A percentile compares a stretch with the other conserved stretches of the same genome.
These are phyloP conservation scores for Acrossocheilus fasciatus DNA, from an alignment of 2,797 vertebrate genomes.

Conservation along the genomic window DNA sequence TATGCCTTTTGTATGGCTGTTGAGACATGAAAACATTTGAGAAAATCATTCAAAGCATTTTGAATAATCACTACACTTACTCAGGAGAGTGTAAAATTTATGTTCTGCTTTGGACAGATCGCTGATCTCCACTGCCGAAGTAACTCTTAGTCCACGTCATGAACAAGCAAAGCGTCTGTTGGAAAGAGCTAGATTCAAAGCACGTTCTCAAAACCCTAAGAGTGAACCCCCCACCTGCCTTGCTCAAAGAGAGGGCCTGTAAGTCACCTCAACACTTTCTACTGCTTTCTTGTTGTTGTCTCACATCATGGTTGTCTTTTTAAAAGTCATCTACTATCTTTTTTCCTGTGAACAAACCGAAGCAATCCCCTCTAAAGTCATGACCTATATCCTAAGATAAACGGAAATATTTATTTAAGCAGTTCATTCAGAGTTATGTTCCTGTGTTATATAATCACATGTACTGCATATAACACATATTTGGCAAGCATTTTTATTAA, in stretches of 20 bases:
- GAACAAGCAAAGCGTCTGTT: constrained; percentile 91
- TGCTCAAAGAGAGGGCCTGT: constrained; percentile 71
- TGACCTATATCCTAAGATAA: not conserved
- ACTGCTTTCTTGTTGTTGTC: not conserved
- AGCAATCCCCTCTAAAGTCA: not conserved
- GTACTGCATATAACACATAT: constrained; percentile 27
- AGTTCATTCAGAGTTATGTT: not conserved
- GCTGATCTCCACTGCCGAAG: constrained; percentile 77
- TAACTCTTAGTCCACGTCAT: constrained; percentile 86
- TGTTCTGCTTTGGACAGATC: constrained; percentile 72
- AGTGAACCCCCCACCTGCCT: constrained; percentile 81
- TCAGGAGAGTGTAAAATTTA: not conserved
- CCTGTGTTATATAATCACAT: constrained; percentile 52
- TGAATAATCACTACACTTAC: not conserved
- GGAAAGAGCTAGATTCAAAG: constrained; percentile 90
- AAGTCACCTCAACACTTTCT: constrained; percentile 60
- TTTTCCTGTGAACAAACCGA: not conserved
- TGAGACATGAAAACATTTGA: not conserved
- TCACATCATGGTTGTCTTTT: not conserved
- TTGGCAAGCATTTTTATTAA: constrained; percentile 36
- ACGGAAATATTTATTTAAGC: constrained; percentile 15
- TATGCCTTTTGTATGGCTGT: not conserved
- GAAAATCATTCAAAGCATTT: not conserved
- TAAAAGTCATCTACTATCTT: not conserved
- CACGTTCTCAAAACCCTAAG: constrained; percentile 84